Evolutionary conservation across 2,113 vertebrate species (phyloP).

Genomic region (Pholis gunnellus): DNA sequence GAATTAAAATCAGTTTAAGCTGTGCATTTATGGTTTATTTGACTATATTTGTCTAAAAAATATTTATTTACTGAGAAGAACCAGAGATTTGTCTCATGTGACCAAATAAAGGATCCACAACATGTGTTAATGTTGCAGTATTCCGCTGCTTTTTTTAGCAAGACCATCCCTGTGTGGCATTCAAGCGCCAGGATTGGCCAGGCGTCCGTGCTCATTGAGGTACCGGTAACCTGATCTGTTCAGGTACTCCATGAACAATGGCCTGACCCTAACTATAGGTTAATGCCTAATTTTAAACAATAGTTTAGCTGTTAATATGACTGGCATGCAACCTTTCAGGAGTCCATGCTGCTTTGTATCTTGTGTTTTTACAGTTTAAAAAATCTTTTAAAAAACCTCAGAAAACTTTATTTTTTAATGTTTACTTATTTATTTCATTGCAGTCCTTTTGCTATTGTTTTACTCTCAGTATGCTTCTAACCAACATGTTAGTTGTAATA

Average conservation of each 20-base stretch:
- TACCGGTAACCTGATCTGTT: background rate
- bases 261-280: background rate
- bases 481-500: background rate
- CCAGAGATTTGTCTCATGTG: background rate
- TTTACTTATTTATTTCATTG: background rate
- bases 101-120: background rate
- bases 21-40: background rate
- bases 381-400: background rate
- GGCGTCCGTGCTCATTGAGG: background rate
- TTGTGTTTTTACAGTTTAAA: background rate
- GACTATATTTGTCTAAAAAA: background rate
- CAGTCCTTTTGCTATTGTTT: background rate
- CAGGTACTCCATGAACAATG: background rate
- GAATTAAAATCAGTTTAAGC: background rate
- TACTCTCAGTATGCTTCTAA: background rate
- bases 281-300: background rate
- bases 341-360: background rate
- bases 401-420: background rate
- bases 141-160: background rate
- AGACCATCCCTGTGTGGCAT: background rate
- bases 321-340: background rate
- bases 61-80: background rate
- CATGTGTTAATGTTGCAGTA: background rate
- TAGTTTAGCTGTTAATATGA: background rate
- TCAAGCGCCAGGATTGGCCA: background rate